These are phyloP conservation scores for Aphelinus atriplicis DNA, from an alignment of 1,140 invertebrate species.

Conservation along the genomic window DNA sequence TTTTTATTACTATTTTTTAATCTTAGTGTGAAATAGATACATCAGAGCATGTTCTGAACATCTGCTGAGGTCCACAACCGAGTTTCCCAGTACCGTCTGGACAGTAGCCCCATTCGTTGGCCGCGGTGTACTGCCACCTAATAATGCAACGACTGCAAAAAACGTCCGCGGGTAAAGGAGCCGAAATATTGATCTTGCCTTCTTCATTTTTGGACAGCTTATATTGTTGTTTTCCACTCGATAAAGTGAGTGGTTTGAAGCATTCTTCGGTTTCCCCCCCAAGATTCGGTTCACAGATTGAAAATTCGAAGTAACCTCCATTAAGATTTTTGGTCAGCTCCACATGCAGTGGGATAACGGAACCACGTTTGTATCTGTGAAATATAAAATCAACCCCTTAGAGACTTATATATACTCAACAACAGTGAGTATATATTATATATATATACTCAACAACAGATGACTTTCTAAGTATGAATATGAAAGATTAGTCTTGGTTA, in stretches of 20 bases:
- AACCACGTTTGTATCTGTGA: constrained; percentile 69
- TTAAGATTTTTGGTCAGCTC: constrained; percentile 76
- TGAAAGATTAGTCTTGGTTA: no score
- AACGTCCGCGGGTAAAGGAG: constrained; percentile 67
- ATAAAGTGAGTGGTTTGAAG: constrained; percentile 67
- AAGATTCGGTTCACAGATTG: constrained; percentile 63
- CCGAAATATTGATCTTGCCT: constrained; percentile 46
- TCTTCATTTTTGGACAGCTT: constrained; percentile 22
- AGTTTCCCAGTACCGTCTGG: constrained; percentile 4
- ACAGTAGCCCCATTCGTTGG: constrained; percentile 71
- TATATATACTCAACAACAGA: no score
- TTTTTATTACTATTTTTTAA: no score
- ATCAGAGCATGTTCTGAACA: constrained; percentile 76
- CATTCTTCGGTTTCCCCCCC: constrained; percentile 70
- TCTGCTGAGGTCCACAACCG: constrained; percentile 69
- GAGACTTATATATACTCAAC: no score
- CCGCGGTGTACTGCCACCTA: constrained; percentile 74
- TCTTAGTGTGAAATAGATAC: no score
- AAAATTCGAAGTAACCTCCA: constrained; percentile 70
- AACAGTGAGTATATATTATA: no score
- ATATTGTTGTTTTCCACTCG: constrained; percentile 57
- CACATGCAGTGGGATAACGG: constrained; percentile 73
- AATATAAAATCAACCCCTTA: no score
- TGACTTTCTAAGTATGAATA: no score
- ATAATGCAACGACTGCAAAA: constrained; percentile 74